Evolutionary conservation across 2,888 invertebrate genomes (phyloP), one percentile per base, ranked within the genome.

Genomic region (Apocheima hispidaria): DNA sequence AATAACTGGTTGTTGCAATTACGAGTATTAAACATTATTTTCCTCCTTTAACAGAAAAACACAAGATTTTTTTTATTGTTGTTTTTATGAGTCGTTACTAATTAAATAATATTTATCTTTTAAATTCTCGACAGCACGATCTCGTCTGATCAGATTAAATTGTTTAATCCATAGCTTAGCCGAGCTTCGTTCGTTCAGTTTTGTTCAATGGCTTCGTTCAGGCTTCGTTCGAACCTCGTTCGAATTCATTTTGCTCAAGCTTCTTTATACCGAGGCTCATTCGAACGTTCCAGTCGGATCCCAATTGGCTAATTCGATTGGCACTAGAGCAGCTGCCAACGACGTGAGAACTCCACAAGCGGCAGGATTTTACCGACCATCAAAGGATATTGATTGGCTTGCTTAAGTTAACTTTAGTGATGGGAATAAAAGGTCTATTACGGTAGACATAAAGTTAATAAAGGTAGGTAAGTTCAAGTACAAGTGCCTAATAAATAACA

Each of bases 301-400:
- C 26, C 87, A 87, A 90, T 88, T 84, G 82, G 67, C 83, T 90
- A 90, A 91, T 90, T 90, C 90, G 91, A 90, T 90, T 86, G 90
- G 85, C 84, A 84, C 65, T 63, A 64, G 78, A 79, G 78, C 90
- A 90, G 84, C 88, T 90, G 90, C 75, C 78, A 75, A 79, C 83
- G 84, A 87, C 75, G 83, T 84, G 86, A 83, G 87, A 86, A 87
- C 84, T 87, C 83, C 83, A 81, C 85, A 82, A 83, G 80, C 78
- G 77, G 70, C 79, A 69, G 74, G 77, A 79, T 86, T 84, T 56
- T 81, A 82, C 77, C 71, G 74, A 67, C 80, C 72, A 75, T 81
- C 77, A 77, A 78, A 77, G 75, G 76, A 76, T 79, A 82, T 81
- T 78, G 83, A 84, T 83, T 82, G 76, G 71, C 76, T 73, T 62